Conservation (phyloP, 2,113 vertebrate genomes). For the Zootoca vivipara region DNA sequence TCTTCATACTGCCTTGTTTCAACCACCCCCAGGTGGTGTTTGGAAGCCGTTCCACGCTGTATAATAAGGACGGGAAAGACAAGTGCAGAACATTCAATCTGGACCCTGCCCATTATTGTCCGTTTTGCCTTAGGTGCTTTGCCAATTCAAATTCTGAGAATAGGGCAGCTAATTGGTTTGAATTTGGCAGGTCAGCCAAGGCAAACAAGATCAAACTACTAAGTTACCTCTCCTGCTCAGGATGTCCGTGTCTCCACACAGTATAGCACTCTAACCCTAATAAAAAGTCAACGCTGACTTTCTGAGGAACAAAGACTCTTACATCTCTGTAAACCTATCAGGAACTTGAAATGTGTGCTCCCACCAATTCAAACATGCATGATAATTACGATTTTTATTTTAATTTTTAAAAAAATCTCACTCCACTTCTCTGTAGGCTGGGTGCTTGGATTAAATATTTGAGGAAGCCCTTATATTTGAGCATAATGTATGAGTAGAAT, state of each 20-base stretch:
- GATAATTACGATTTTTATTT: no score
- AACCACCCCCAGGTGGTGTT: neutral
- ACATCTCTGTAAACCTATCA: neutral
- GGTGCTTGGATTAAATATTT: neutral
- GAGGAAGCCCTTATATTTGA: neutral
- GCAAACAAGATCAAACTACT: neutral
- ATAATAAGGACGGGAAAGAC: neutral
- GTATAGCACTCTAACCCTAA: neutral
- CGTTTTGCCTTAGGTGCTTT: neutral
- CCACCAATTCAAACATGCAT: neutral
- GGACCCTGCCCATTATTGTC: neutral
- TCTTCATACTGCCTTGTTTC: neutral
- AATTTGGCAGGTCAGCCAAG: neutral
- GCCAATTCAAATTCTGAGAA: constrained; percentile 23
- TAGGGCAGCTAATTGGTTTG: neutral
- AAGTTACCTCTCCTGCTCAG: neutral
- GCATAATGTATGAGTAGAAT: neutral
- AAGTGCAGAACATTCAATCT: neutral
- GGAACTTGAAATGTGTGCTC: neutral
- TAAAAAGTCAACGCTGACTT: neutral
- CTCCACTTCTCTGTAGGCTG: neutral
- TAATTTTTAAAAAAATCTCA: no score
- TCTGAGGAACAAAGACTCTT: neutral
- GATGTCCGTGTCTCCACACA: neutral
- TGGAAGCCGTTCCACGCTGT: neutral